A percentile compares a stretch with the other conserved stretches of the same genome.
phyloP scores from a whole-genome alignment of 2,888 invertebrate genomes.

The Cheilosia scutellata region DNA sequence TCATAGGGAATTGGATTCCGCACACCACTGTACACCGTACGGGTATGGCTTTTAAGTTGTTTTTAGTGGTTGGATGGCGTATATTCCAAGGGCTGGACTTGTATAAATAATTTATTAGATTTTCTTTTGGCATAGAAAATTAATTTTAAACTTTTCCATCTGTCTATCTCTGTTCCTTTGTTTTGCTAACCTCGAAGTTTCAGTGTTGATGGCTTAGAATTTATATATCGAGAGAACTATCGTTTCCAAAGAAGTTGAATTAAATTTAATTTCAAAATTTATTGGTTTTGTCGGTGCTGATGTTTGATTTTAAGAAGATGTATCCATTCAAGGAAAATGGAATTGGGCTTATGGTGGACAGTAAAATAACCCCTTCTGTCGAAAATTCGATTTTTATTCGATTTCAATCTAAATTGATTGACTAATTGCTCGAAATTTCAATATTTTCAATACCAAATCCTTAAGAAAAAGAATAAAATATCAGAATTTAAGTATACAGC shows the following conservation, averaged over 20 bases:
- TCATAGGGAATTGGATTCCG: constrained; percentile 31
- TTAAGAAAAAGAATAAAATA: constrained; percentile 14
- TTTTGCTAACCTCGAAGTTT: constrained; percentile 41
- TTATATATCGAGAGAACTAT: neutral
- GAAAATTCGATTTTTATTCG: no score
- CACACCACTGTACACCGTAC: constrained; percentile 11
- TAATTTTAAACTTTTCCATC: constrained; percentile 64
- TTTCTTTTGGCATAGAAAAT: constrained; percentile 64
- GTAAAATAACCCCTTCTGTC: no score
- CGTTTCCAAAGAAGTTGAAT: constrained; percentile 28
- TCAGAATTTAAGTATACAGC: neutral
- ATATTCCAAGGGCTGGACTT: constrained; percentile 29
- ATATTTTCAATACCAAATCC: no score
- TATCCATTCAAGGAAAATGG: neutral
- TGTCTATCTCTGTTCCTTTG: constrained; percentile 39
- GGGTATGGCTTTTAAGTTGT: constrained; percentile 43
- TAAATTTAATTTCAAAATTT: constrained; percentile 52
- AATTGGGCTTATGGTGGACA: neutral
- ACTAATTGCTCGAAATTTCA: no score
- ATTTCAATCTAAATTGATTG: no score
- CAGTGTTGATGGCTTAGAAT: constrained; percentile 5
- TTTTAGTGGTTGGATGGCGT: constrained; percentile 8
- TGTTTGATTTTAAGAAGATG: constrained; percentile 35
- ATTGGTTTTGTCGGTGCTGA: constrained; percentile 29
- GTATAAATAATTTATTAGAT: constrained; percentile 73